These are phyloP conservation scores for Aphidius gifuensis DNA, from an alignment of 1,140 invertebrate genomes.

Conservation along the genomic window DNA sequence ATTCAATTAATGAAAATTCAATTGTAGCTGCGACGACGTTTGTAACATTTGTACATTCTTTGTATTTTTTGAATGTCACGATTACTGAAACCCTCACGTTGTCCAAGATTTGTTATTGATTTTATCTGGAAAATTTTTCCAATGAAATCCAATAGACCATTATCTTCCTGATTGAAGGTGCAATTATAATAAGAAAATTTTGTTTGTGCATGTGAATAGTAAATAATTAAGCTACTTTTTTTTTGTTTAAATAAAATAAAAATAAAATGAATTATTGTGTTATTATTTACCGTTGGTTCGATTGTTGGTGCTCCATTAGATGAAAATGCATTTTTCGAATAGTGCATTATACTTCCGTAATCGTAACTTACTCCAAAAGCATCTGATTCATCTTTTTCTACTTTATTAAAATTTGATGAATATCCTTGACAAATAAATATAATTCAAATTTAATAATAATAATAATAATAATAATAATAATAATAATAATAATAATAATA, in stretches of 20 bases:
- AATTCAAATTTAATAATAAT: not conserved
- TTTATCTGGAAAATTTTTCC: constrained; percentile 34
- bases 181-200: not conserved
- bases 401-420: constrained; percentile 69
- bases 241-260: not conserved
- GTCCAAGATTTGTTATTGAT: constrained; percentile 53
- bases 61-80: constrained; percentile 72
- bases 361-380: constrained; percentile 71
- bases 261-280: constrained; percentile 8
- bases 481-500: not conserved
- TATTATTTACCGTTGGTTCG: constrained; percentile 59
- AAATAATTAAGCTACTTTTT: no score
- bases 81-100: constrained; percentile 69
- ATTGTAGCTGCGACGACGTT: constrained; percentile 34
- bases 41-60: constrained; percentile 71
- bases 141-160: constrained; percentile 32
- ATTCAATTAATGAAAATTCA: constrained; percentile 11
- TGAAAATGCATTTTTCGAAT: constrained; percentile 74
- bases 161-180: constrained; percentile 24
- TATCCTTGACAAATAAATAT: constrained; percentile 48
- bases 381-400: constrained; percentile 54
- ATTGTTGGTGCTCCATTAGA: constrained; percentile 71
- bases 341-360: constrained; percentile 83
- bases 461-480: not conserved
- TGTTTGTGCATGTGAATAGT: not conserved